Evolutionary conservation across 2,113 vertebrate genomes (phyloP), one percentile per base, ranked within the genome.

Genomic region (Myxocyprinus asiaticus): DNA sequence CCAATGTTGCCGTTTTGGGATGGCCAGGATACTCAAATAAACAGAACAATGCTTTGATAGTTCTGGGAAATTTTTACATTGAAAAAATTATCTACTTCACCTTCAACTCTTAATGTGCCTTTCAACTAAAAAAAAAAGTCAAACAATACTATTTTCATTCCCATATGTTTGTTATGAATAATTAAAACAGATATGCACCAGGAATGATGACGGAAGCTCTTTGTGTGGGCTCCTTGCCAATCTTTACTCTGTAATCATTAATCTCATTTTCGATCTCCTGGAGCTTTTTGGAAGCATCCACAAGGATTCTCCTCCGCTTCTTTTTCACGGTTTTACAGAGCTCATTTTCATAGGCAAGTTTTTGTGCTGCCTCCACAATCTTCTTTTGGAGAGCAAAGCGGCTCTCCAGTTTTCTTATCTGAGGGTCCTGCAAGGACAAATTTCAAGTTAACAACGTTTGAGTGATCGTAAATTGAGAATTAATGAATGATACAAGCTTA

Each of bases 381-480:
- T 98, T 97, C 84, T 96, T 95, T 87, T 99, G 98, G 80, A 99
- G 94, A 14, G 96, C 89, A 78, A 98, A 98, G 82, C 92, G 94
- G 88, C 95, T 94, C 87, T 99, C 97, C 88, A 99, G 83, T 78
- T 96, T 94, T 86, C 96, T 95, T 77, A 99, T 86, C 76, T 93
- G 61, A 1, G 97, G 95, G 81, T 98, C 97, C 97, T 99, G 45
- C 69, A 77, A 4, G 64, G 9, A n/a, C 42, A n/a, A 61, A 22
- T 51, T 22, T 42, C 14, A 15, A 56, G 51, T 87, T 43, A 1
- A 59, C 22, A 45, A 72, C 11, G 17, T 77, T 9, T 33, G 22
- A 33, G 22, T 33, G 22, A 33, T 33, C 22, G 22, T 33, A 33
- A 33, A 33, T 33, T 33, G 22, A 63, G 48, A 5, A 14, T 5